These are phyloP conservation scores for Peromyscus aztecus DNA, from an alignment of 2,797 vertebrate genomes.

Conservation along the genomic window DNA sequence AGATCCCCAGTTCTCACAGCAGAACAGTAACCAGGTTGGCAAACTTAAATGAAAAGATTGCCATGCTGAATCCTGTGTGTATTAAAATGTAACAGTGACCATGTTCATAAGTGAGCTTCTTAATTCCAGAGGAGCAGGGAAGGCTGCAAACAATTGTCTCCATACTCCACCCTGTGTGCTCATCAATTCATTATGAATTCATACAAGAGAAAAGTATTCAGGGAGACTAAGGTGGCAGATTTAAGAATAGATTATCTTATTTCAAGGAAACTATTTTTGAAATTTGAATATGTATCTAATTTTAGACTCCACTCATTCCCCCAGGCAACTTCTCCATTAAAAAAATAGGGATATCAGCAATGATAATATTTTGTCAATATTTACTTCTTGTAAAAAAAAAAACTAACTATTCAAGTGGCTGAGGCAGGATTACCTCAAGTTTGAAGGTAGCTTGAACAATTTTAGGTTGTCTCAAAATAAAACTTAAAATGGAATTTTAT, in stretches of 20 bases:
- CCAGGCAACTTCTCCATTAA: neutral
- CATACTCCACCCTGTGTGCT: fast-evolving
- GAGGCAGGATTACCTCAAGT: neutral
- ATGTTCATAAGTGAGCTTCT: neutral
- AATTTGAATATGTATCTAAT: neutral
- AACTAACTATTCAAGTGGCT: no score
- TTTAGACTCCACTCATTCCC: neutral
- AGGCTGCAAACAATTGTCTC: neutral
- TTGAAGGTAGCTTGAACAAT: neutral
- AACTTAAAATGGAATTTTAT: neutral
- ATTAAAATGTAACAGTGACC: neutral
- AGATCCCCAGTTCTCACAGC: neutral
- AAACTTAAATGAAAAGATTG: neutral
- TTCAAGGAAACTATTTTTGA: slow-evolving; percentile 14
- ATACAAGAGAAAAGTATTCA: neutral
- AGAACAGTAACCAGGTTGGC: neutral
- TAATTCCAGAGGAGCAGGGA: neutral
- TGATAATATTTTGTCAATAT: neutral
- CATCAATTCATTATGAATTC: neutral
- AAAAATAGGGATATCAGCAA: neutral
- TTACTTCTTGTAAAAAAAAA: neutral
- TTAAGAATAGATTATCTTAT: slow-evolving; percentile 41
- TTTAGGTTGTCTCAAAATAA: neutral
- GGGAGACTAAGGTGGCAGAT: neutral
- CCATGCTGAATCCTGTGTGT: neutral